Base-by-base conservation (phyloP, 2,797 vertebrate species). In the Zonotrichia albicollis region DNA sequence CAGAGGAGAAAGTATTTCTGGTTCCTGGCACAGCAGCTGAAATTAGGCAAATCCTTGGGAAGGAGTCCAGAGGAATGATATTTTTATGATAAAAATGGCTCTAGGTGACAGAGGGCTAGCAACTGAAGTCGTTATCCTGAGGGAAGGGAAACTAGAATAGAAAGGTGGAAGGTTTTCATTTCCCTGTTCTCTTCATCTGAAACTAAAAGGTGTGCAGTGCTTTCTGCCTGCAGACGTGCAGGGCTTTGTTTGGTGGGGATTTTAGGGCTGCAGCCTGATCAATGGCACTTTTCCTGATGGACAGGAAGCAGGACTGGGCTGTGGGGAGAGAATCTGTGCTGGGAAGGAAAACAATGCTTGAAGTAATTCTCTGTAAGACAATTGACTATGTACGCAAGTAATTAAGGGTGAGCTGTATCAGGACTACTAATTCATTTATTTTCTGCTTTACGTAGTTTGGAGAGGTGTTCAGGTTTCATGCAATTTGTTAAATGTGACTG, bases 21-120 rank as follows among this genome's bases (percentile, higher is more conserved):
- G 83, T 68, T 67, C n/a, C 38, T 93, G 51, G 72, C 65, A 68
- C 30, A 87, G 71, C 30, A 87, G 84, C 55, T 92, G 84, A 91
- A 92, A 92, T 94, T 65, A 84, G 81, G 60, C 66, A 95, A 78
- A 32, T 57, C 70, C 19, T 84, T 84, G 73, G 65, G 46, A 96
- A 62, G 46, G 32, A 83, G 62, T 88, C 45, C 61, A 75, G 53
- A 17, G 58, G 38, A 90, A 57, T 81, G 45, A 68, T 75, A 72
- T 91, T 74, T 53, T 2, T 30, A 11, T 43, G 68, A 60, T 54
- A 93, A 89, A 95, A 95, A 78, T 51, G 72, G 40, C 45, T 91
- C 16, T 64, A 40, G 55, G 43, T 89, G 67, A 32, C 40, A 62
- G 36, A 40, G 85, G 81, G 45, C 40, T 85, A 4, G 55, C 53